Percentiles rank a stretch among this genome's conserved stretches.
phyloP scores from a whole-genome alignment of 2,888 invertebrate species.

The Piscicola geometra region DNA sequence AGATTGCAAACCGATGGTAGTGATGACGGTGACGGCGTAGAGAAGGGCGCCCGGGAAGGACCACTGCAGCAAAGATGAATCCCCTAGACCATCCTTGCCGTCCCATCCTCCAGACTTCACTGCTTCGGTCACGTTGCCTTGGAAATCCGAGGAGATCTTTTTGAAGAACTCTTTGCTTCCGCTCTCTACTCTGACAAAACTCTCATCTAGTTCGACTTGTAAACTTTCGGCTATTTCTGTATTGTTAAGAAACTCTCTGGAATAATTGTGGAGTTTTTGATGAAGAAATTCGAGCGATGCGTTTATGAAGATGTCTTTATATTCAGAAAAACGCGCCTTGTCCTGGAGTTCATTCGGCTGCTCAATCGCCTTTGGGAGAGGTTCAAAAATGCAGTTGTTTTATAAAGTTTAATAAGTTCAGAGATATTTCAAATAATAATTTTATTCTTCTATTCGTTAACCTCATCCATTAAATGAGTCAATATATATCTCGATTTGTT shows the following conservation, averaged over 20 bases:
- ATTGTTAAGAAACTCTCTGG: not conserved
- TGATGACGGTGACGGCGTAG: slow-evolving; percentile 78
- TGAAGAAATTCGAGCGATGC: slow-evolving; percentile 40
- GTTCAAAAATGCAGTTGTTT: not conserved
- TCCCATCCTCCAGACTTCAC: slow-evolving; percentile 63
- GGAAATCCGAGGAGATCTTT: slow-evolving; percentile 63
- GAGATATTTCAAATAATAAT: too few relatives aligned
- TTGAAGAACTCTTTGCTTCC: not conserved
- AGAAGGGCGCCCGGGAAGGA: slow-evolving; percentile 77
- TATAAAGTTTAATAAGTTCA: too few relatives aligned
- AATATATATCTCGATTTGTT: too few relatives aligned
- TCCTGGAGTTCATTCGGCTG: slow-evolving; percentile 47
- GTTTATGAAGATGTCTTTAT: slow-evolving; percentile 24
- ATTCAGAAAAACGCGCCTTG: slow-evolving; percentile 21
- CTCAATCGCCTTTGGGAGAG: slow-evolving; percentile 39
- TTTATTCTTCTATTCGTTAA: too few relatives aligned
- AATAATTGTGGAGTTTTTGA: slow-evolving; percentile 72
- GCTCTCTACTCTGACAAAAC: not conserved
- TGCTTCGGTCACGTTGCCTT: slow-evolving; percentile 65
- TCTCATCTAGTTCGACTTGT: not conserved
- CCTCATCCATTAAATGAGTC: too few relatives aligned
- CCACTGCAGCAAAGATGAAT: slow-evolving; percentile 67
- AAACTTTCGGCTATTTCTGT: not conserved
- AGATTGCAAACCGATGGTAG: slow-evolving; percentile 70
- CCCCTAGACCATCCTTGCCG: slow-evolving; percentile 58